Evolutionary conservation across 2,888 invertebrate genomes (phyloP), one percentile per base, ranked within the genome.

Genomic region (Aethes cnicana): DNA sequence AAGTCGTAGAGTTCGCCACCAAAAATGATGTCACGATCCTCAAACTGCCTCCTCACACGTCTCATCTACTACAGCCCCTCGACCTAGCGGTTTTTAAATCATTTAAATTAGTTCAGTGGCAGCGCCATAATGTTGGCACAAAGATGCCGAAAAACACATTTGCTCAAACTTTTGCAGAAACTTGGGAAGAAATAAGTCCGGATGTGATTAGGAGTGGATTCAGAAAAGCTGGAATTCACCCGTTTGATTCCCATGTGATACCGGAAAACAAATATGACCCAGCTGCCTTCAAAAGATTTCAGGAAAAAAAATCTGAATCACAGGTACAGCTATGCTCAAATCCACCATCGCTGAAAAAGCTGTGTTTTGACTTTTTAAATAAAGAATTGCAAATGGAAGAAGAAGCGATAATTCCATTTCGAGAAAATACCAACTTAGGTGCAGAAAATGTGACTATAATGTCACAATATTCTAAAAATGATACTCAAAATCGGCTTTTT

Each of bases 11-110:
- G 23, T 20, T 46, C 11, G 62, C 61, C 11, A 52, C 32, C 11
- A 9, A 44, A 44, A 41, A 64, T 23, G 30, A 53, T 4, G 44
- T 63, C 6, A 56, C 52, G 4, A 66, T 71, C 21, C 36, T 72
- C 2, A 74, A 70, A 46, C 52, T 73, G 14, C 70, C 72, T 23
- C 64, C 71, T 14, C 70, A 74, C 43, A 61, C 64, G 4, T 64
- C 59, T 4, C 66, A 71, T 35, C 33, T 65, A 4, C 46, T 71
- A 5, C 69, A 72, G 50, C 72, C 68, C 3, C 42, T 72, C 2
- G 66, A 69, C 47, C 21, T 69, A 5, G 49, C 64, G 9, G 66
- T 67, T 4, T 68, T 68, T 47, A 67, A 64, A 52, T 61, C 62
- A 2, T 56, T 66, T 4, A 65, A 60, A 53, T 33, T 63, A 1